Evolutionary conservation across 2,113 vertebrate species (phyloP).

Genomic region (Notechis scutatus): DNA sequence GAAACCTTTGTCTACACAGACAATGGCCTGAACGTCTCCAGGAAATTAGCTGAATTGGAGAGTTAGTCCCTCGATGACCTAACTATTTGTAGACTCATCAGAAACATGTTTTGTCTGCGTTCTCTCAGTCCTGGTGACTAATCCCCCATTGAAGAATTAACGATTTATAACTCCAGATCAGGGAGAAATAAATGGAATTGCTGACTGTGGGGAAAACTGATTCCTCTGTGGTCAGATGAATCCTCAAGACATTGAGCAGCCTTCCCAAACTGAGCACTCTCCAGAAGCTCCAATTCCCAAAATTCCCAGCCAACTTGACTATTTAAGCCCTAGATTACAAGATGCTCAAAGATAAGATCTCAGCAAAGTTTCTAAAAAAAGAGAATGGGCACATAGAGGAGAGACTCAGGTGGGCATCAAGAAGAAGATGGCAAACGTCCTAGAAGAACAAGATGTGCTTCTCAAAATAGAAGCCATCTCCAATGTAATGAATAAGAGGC

Average conservation of each 20-base stretch:
- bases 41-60: slow-evolving; percentile 68
- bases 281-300: not conserved
- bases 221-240: not conserved
- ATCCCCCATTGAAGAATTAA: slow-evolving; percentile 24
- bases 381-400: not conserved
- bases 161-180: slow-evolving; percentile 46
- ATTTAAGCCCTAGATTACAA: not conserved
- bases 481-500: not conserved
- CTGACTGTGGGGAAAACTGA: not conserved
- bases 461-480: not conserved
- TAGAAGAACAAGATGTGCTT: not conserved
- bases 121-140: not conserved
- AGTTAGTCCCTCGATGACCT: slow-evolving; percentile 55
- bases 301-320: not conserved
- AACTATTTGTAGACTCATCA: slow-evolving; percentile 60
- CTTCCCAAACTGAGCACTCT: not conserved
- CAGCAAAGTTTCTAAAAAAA: not conserved
- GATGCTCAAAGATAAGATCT: not conserved
- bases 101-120: slow-evolving; percentile 58
- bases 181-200: slow-evolving; percentile 30
- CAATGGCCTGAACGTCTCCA: slow-evolving; percentile 55
- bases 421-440: not conserved
- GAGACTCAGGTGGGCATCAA: not conserved
- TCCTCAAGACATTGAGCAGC: not conserved
- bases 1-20: slow-evolving; percentile 42